Evolutionary conservation across 2,797 vertebrate genomes (phyloP).

Genomic region (Enteromius thamalakanensis): DNA sequence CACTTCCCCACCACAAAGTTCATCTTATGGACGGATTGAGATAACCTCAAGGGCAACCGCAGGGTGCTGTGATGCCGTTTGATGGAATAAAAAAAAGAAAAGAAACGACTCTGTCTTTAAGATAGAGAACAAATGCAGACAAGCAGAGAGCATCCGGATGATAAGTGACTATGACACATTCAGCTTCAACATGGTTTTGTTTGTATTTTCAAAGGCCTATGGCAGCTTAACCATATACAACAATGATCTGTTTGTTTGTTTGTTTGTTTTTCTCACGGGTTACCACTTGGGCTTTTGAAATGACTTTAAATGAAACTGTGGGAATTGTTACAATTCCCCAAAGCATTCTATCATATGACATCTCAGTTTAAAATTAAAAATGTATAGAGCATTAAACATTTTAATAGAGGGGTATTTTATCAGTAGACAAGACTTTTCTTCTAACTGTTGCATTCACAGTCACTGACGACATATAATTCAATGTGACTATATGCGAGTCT

Average conservation of each 20-base stretch:
- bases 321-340: background rate
- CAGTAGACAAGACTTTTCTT: background rate
- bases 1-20: slow-evolving; percentile 42
- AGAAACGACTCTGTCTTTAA: slow-evolving; percentile 41
- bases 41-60: slow-evolving; percentile 47
- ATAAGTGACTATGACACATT: slow-evolving; percentile 36
- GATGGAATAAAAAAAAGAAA: slow-evolving; percentile 55
- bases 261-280: background rate
- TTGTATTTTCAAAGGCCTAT: slow-evolving; percentile 16
- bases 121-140: slow-evolving; percentile 35
- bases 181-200: slow-evolving; percentile 22
- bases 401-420: background rate
- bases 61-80: slow-evolving; percentile 45
- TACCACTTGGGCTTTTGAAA: background rate
- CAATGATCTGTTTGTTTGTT: background rate
- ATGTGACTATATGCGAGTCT: background rate
- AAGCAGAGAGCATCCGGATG: slow-evolving; percentile 25
- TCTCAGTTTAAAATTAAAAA: background rate
- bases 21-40: slow-evolving; percentile 38
- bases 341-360: background rate
- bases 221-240: background rate
- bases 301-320: background rate
- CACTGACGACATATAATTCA: background rate
- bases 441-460: background rate
- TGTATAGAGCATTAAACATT: background rate